Percentiles rank a stretch among this genome's conserved stretches.
phyloP scores from a whole-genome alignment of 2,113 vertebrate species.

The Sander vitreus region DNA sequence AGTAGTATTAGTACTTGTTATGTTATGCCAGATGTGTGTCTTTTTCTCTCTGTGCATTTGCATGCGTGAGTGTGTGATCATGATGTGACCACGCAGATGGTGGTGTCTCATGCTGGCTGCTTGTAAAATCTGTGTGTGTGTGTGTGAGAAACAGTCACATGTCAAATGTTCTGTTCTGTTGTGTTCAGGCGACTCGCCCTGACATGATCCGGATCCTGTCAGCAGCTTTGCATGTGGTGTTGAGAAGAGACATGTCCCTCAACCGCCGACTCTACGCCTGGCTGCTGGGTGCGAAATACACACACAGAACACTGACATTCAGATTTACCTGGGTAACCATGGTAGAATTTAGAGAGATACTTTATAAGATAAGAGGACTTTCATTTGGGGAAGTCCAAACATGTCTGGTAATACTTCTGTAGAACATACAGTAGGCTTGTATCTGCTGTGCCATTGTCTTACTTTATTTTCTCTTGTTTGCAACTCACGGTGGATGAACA shows the following conservation, averaged over 20 bases:
- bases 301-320: conserved; percentile 32
- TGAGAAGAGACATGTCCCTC: conserved; percentile 98
- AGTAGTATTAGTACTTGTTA: neutral
- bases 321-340: conserved; percentile 10
- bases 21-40: neutral
- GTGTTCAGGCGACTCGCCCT: conserved; percentile 91
- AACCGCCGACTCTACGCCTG: conserved; percentile 98
- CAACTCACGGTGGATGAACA: conserved; percentile 84
- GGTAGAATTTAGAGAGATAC: neutral
- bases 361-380: neutral
- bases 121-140: too few species aligned
- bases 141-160: neutral
- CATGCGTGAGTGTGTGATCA: conserved; percentile 14
- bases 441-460: conserved; percentile 48
- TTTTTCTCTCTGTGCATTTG: neutral
- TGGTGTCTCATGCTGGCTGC: too few species aligned
- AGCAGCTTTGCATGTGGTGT: conserved; percentile 96
- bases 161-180: conserved; percentile 31
- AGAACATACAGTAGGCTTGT: neutral
- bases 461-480: conserved; percentile 83
- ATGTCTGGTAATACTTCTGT: conserved; percentile 3
- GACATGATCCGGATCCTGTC: conserved; percentile 98
- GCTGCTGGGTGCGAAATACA: conserved; percentile 91
- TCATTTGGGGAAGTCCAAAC: neutral
- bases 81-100: neutral